Evolutionary conservation across 2,113 vertebrate genomes (phyloP).

Genomic region (Ginglymostoma cirratum): DNA sequence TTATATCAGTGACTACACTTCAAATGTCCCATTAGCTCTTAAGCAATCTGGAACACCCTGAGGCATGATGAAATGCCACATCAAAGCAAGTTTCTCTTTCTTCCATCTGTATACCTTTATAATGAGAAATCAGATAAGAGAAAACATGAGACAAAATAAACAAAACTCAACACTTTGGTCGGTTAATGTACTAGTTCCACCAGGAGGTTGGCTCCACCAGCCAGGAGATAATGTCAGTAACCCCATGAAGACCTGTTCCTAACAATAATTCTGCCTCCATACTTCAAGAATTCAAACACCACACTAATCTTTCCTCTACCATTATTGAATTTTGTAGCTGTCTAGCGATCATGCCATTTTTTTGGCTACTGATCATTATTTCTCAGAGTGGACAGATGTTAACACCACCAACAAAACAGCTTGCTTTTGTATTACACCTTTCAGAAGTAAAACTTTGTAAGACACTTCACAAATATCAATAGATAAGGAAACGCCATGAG

Average conservation of each 20-base stretch:
- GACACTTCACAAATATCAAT: too few species aligned
- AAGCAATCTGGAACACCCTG: not conserved
- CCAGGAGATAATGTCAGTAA: not conserved
- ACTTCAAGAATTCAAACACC: too few species aligned
- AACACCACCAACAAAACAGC: too few species aligned
- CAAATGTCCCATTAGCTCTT: not conserved
- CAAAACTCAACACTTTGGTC: not conserved
- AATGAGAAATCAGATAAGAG: not conserved
- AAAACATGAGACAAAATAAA: not conserved
- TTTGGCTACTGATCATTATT: not conserved
- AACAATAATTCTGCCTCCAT: not conserved
- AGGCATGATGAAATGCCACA: not conserved
- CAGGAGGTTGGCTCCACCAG: not conserved
- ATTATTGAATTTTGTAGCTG: not conserved
- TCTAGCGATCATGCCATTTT: not conserved
- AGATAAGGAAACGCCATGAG: not conserved
- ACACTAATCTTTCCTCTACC: too few species aligned
- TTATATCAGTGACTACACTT: not conserved
- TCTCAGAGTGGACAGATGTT: too few species aligned
- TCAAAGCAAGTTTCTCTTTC: not conserved
- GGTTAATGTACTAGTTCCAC: not conserved
- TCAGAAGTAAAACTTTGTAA: too few species aligned
- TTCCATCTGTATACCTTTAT: not conserved
- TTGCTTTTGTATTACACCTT: too few species aligned
- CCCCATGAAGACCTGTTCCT: not conserved